Conservation (phyloP, 2,797 vertebrate genomes). For the Trematomus bernacchii region DNA sequence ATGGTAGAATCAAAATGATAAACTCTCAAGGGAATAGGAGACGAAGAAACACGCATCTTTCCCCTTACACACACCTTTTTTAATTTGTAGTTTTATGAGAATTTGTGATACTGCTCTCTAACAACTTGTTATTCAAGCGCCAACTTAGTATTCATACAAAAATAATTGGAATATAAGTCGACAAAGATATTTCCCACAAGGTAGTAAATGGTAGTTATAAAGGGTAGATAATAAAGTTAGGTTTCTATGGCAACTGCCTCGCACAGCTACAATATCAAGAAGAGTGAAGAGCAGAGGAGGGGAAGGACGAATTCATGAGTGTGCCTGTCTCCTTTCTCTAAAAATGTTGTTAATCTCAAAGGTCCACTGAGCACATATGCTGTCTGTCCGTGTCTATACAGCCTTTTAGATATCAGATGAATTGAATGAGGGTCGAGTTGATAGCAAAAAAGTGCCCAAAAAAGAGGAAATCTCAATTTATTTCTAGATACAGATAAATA, state of each 20-base stretch:
- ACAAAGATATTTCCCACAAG: slow-evolving; percentile 77
- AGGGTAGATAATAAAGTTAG: slow-evolving; percentile 75
- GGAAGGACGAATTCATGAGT: slow-evolving; percentile 51
- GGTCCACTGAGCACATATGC: slow-evolving; percentile 13
- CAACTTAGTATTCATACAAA: slow-evolving; percentile 71
- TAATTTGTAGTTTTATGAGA: slow-evolving; percentile 31
- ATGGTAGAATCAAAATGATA: slow-evolving; percentile 29
- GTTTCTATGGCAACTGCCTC: slow-evolving; percentile 82
- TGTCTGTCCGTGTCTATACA: neutral
- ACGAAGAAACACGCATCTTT: neutral
- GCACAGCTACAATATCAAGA: slow-evolving; percentile 65
- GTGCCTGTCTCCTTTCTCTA: slow-evolving; percentile 25
- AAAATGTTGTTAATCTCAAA: slow-evolving; percentile 16
- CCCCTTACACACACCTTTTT: neutral
- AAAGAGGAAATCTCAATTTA: no score
- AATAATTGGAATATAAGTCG: slow-evolving; percentile 73
- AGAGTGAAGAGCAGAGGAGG: slow-evolving; percentile 50
- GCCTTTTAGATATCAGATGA: neutral
- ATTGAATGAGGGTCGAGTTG: neutral
- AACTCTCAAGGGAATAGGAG: neutral
- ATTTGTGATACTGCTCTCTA: slow-evolving; percentile 54
- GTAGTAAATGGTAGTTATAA: slow-evolving; percentile 71
- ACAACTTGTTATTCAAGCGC: slow-evolving; percentile 64
- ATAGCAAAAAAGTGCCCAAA: neutral
- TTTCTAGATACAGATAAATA: neutral